Evolutionary conservation across 2,113 vertebrate species (phyloP).

Genomic region (Bufo gargarizans): DNA sequence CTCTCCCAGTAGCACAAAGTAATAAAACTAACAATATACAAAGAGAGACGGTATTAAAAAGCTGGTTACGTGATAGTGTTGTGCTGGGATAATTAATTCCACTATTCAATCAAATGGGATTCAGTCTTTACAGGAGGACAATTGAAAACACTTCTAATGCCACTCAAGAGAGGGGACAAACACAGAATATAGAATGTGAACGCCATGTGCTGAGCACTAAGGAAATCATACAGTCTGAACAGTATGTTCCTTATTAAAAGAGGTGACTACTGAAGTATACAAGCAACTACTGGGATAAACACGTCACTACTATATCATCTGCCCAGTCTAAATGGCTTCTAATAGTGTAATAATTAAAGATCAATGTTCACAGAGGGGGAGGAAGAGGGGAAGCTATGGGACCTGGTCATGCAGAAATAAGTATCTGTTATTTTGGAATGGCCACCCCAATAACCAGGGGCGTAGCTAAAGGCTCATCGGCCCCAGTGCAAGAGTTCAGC

Average conservation of each 20-base stretch:
- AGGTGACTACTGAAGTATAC: not conserved
- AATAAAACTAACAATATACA: slow-evolving; percentile 14
- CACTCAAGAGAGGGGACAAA: not conserved
- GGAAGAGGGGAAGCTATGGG: too few species aligned
- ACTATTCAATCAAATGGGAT: not conserved
- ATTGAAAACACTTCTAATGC: not conserved
- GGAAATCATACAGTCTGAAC: not conserved
- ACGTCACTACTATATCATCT: not conserved
- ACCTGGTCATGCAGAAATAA: too few species aligned
- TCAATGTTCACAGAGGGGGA: too few species aligned
- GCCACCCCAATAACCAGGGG: too few species aligned
- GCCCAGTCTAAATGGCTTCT: not conserved
- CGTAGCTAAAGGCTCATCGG: too few species aligned
- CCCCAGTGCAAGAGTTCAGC: too few species aligned
- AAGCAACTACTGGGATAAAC: not conserved
- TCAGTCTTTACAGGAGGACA: not conserved
- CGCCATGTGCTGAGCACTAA: too few species aligned
- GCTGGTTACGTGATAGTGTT: not conserved
- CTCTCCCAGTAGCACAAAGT: not conserved
- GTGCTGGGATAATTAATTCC: not conserved
- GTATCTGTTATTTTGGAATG: too few species aligned
- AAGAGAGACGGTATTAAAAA: not conserved
- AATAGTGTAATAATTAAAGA: not conserved
- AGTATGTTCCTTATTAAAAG: not conserved
- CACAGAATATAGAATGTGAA: not conserved